Conservation (phyloP, 2,888 invertebrate genomes). For the Thereva nobilitata region DNA sequence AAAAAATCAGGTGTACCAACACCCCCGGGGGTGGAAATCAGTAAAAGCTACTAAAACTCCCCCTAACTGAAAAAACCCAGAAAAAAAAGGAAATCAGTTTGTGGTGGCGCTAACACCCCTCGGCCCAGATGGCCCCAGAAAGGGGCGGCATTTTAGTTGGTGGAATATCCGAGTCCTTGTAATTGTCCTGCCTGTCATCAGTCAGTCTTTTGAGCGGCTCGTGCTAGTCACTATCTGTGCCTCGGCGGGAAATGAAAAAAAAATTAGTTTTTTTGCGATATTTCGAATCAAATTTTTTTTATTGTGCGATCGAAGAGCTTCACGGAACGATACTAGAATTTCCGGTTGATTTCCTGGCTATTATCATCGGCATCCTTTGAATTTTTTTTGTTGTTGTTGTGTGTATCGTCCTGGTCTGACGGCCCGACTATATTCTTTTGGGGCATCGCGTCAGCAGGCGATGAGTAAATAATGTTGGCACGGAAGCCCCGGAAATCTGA, state of each 20-base stretch:
- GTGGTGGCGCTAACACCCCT: too few relatives aligned
- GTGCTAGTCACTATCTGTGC: conserved; percentile 30
- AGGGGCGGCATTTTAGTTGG: too few relatives aligned
- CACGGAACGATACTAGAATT: conserved; percentile 4
- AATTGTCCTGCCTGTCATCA: conserved; percentile 1
- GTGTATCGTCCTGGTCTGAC: conserved; percentile 1
- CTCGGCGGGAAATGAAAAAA: conserved; percentile 36
- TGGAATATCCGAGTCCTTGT: too few relatives aligned
- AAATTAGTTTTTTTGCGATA: conserved; percentile 7
- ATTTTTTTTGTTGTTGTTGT: conserved; percentile 5
- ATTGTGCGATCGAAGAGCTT: not conserved
- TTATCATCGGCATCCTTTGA: conserved; percentile 6
- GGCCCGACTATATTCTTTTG: not conserved
- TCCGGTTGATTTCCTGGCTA: conserved; percentile 20
- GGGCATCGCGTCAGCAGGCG: conserved; percentile 20
- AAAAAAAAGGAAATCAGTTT: not conserved
- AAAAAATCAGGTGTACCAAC: not conserved
- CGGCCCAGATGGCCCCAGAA: not conserved
- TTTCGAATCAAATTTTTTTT: not conserved
- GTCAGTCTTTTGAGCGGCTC: conserved; percentile 28
- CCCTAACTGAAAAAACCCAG: not conserved
- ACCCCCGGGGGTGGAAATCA: not conserved
- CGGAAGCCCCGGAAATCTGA: conserved; percentile 42
- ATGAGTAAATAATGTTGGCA: conserved; percentile 40
- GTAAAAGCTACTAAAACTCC: not conserved